Evolutionary conservation across 53 echinoderm and acorn worm species (phyloP).

Genomic region (Paracentrotus lividus): DNA sequence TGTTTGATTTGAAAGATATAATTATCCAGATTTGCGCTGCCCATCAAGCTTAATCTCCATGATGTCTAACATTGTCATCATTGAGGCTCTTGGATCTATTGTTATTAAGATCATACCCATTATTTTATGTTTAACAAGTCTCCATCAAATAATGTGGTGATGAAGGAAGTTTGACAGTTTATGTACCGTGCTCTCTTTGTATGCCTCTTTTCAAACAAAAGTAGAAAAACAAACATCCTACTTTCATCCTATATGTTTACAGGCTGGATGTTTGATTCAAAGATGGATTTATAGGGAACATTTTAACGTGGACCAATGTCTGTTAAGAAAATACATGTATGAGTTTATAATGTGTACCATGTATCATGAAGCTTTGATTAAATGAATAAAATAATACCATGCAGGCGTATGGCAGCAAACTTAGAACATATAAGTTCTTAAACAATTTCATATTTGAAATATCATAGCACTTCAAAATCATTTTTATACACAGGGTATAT

Average conservation of each 20-base stretch:
- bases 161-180: neutral
- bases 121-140: neutral
- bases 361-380: too few relatives aligned
- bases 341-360: too few relatives aligned
- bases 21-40: neutral
- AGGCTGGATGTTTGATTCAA: too few relatives aligned
- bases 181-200: neutral
- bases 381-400: too few relatives aligned
- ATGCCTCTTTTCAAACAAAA: constrained; percentile 6
- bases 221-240: neutral
- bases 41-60: neutral
- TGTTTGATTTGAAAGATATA: neutral
- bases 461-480: too few relatives aligned
- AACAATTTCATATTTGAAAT: too few relatives aligned
- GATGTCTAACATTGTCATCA: neutral
- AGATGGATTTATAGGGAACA: too few relatives aligned
- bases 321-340: too few relatives aligned
- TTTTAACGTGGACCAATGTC: too few relatives aligned
- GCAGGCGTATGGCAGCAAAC: too few relatives aligned
- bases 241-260: neutral
- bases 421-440: too few relatives aligned
- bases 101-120: neutral
- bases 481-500: too few relatives aligned
- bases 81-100: neutral
- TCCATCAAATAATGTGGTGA: neutral